phyloP scores from a whole-genome alignment of 2,113 vertebrate genomes.

The Atlantisia rogersi region DNA sequence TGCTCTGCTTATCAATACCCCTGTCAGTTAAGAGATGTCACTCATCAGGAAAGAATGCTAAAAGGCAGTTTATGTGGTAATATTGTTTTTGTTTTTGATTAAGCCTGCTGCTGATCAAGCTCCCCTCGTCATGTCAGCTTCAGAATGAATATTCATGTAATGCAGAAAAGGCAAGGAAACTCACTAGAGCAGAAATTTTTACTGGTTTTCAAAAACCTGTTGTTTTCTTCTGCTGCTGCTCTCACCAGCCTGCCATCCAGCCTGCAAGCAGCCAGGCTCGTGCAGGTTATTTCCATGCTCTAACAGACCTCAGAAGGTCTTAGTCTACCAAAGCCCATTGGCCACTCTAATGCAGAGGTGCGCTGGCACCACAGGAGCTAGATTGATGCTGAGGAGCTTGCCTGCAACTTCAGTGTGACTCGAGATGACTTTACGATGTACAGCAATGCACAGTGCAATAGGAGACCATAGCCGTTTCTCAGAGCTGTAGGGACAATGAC shows the following conservation, averaged over 20 bases:
- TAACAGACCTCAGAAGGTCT: not conserved
- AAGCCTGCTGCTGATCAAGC: constrained; percentile 60
- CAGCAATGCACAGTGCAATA: not conserved
- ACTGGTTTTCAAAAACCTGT: not conserved
- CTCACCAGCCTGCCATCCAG: not conserved
- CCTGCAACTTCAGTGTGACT: not conserved
- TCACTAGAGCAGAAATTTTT: constrained; percentile 17
- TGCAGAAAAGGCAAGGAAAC: constrained; percentile 23
- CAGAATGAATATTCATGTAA: constrained; percentile 47
- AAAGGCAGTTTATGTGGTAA: constrained; percentile 58
- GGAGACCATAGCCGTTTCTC: not conserved
- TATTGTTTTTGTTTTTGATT: constrained; percentile 50
- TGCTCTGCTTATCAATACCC: constrained; percentile 34
- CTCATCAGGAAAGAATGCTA: constrained; percentile 54
- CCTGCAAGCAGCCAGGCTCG: not conserved
- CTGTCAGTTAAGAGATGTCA: constrained; percentile 51
- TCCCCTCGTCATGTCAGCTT: not conserved
- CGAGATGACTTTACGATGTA: not conserved
- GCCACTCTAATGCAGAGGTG: not conserved
- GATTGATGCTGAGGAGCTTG: not conserved
- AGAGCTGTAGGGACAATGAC: not conserved
- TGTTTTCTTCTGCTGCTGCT: not conserved
- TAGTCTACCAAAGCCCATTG: not conserved
- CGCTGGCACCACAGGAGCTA: not conserved
- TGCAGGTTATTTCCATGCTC: not conserved